Conservation (phyloP, 1,140 invertebrate genomes). For the Ceratoteleas bidentatus region DNA sequence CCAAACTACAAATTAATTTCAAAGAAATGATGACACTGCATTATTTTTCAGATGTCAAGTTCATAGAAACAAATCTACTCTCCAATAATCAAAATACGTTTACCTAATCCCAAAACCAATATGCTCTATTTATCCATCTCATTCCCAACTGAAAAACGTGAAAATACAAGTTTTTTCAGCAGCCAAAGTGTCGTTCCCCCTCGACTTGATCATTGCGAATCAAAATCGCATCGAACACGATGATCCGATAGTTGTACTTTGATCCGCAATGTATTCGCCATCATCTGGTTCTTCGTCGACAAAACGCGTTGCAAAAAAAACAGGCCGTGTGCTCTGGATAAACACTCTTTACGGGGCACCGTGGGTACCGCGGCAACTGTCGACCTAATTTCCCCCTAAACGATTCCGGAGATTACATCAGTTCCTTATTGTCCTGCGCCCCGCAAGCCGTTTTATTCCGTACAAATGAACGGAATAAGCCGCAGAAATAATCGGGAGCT, state of each 20-base stretch:
- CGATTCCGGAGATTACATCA: constrained; percentile 80
- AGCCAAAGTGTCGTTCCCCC: too few species aligned
- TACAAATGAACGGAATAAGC: constrained; percentile 56
- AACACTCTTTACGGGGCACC: constrained; percentile 64
- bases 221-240: neutral
- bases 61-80: too few species aligned
- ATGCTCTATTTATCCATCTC: too few species aligned
- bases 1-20: too few species aligned
- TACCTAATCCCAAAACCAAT: too few species aligned
- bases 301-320: constrained; percentile 44
- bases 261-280: constrained; percentile 9
- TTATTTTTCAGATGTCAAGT: too few species aligned
- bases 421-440: constrained; percentile 74
- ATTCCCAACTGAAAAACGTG: too few species aligned
- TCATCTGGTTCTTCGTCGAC: neutral
- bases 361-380: constrained; percentile 77
- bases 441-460: constrained; percentile 69
- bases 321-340: constrained; percentile 66
- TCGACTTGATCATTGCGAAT: too few species aligned
- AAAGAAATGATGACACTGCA: too few species aligned
- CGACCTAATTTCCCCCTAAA: constrained; percentile 80
- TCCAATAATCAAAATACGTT: too few species aligned
- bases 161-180: too few species aligned
- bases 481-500: constrained; percentile 57
- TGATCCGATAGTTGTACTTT: constrained; percentile 1